Base-by-base conservation (phyloP, 2,797 vertebrate species). In the Anomalospiza imberbis region DNA sequence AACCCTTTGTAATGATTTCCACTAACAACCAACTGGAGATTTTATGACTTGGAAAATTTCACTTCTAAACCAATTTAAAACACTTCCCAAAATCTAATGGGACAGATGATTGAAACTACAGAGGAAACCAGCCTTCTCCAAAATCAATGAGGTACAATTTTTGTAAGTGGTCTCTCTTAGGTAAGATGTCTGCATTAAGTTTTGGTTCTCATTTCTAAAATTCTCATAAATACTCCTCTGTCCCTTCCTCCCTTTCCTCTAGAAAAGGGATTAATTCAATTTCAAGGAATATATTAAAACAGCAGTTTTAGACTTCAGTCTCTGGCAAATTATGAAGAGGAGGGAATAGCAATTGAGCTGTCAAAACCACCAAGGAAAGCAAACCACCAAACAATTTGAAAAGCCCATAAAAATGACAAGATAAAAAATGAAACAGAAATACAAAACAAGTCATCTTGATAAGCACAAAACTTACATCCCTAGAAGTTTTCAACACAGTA, bases 1-100 rank as follows among this genome's bases (percentile, higher is more conserved):
- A 95, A 95, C 75, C 36, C 88, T 95, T 85, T 50, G 17, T 81
- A 91, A 92, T 63, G 60, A 92, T 82, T 88, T 84, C 80, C 54
- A 93, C 70, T 84, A 92, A 89, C 58, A 86, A 76, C 29, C 73
- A 90, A 88, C 51, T 31, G 22, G 48, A 91, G 63, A 88, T 79
- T 84, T 88, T 84, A 95, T 20, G 34, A 87, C 63, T 89, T 88
- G 58, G 55, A 93, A 92, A 93, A 89, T 81, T 88, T 96, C 57
- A 81, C 71, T 93, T 93, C 79, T 86, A 94, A 92, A 85, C 48
- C 72, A 81, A 89, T 92, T 85, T 94, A 88, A n/a, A 90, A 84
- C 67, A 92, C 50, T 47, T 88, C 67, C 38, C 76, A 8, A 10
- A 89, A 76, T 84, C 68, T 85, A 89, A 94, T 50, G 67, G 82